phyloP scores from a whole-genome alignment of 2,888 invertebrate genomes.

The Lasioglossum pauxillum region DNA sequence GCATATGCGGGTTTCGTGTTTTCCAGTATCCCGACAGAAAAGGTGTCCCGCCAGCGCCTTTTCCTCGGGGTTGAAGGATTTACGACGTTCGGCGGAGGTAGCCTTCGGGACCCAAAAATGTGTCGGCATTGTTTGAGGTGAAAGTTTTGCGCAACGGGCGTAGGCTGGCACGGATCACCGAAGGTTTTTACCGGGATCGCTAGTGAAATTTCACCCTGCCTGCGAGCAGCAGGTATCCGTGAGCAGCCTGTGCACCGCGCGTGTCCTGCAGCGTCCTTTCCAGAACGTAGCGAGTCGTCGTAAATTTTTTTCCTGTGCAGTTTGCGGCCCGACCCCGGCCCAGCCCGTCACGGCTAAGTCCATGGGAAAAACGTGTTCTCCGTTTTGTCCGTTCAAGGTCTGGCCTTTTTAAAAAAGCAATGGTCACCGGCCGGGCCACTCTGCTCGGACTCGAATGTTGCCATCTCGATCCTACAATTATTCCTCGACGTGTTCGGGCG shows the following conservation, averaged over 20 bases:
- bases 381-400: background rate
- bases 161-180: constrained; percentile 62
- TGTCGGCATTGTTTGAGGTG: constrained; percentile 79
- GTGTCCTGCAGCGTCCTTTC: constrained; percentile 26
- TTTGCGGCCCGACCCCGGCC: constrained; percentile 19
- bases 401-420: background rate
- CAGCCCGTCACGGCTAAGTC: constrained; percentile 44
- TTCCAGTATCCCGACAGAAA: constrained; percentile 1
- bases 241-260: constrained; percentile 15
- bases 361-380: constrained; percentile 27
- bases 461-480: background rate
- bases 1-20: constrained; percentile 33
- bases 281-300: constrained; percentile 12
- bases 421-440: background rate
- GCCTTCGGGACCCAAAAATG: constrained; percentile 60
- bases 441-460: background rate
- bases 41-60: constrained; percentile 47
- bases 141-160: constrained; percentile 83
- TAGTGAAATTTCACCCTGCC: constrained; percentile 59
- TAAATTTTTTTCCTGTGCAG: constrained; percentile 59
- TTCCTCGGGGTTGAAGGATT: constrained; percentile 66
- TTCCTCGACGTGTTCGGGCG: background rate
- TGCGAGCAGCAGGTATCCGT: constrained; percentile 35
- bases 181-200: constrained; percentile 50
- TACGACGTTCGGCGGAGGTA: constrained; percentile 49